Conservation (phyloP, 2,113 vertebrate genomes). For the Anthoscopus minutus region DNA sequence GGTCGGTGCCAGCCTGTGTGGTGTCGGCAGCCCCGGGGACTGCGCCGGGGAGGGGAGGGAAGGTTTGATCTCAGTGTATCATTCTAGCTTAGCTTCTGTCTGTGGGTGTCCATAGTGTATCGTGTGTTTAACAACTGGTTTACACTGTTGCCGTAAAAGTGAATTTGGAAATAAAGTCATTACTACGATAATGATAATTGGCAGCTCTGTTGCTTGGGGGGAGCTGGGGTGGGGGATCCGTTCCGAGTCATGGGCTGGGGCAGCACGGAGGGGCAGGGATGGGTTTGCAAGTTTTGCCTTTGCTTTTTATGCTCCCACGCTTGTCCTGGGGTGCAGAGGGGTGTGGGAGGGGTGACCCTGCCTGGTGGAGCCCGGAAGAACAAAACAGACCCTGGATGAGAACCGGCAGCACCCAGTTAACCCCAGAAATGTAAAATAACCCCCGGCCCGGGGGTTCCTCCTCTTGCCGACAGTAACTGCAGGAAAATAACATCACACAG, state of each 20-base stretch:
- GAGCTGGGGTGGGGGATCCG: fast-evolving
- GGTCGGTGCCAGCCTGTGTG: constrained; percentile 7
- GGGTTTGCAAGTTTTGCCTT: too few relatives aligned
- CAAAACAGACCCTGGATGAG: fast-evolving
- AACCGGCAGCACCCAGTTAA: fast-evolving
- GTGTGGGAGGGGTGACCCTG: too few relatives aligned
- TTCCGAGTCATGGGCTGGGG: fast-evolving
- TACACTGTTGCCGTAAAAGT: constrained; percentile 94
- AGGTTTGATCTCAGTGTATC: constrained; percentile 72
- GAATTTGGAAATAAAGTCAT: constrained; percentile 98
- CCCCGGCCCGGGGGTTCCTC: background rate
- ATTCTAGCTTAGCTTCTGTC: constrained; percentile 88
- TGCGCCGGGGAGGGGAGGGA: constrained; percentile 53
- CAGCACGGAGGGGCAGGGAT: background rate
- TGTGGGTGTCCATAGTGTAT: constrained; percentile 89
- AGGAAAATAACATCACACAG: background rate
- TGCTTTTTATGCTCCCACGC: fast-evolving
- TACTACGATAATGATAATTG: constrained; percentile 74
- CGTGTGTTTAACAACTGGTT: constrained; percentile 94
- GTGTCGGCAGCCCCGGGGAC: constrained; percentile 63
- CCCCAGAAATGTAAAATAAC: fast-evolving
- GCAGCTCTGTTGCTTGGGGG: background rate
- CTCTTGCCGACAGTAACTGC: background rate
- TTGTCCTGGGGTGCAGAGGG: background rate
- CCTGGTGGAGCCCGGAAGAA: background rate